phyloP scores from a whole-genome alignment of 2,113 vertebrate species.

The Rutilus rutilus region DNA sequence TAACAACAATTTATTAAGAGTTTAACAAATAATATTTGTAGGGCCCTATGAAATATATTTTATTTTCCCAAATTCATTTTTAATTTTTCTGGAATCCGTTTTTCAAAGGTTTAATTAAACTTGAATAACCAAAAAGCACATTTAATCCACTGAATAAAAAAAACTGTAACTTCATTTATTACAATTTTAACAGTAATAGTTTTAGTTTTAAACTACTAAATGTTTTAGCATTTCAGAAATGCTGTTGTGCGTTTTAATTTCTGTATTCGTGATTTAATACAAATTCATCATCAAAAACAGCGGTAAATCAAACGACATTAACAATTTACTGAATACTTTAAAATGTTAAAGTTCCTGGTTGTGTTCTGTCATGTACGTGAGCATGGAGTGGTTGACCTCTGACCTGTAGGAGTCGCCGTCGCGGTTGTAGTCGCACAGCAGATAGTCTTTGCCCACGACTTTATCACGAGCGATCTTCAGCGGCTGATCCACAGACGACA shows the following conservation, averaged over 20 bases:
- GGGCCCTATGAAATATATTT: background rate
- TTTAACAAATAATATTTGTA: background rate
- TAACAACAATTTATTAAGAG: background rate
- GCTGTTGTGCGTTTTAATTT: background rate
- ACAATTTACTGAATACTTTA: background rate
- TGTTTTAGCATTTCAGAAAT: background rate
- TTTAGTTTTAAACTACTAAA: too few relatives aligned
- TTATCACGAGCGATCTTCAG: conserved; percentile 97
- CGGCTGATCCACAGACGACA: conserved; percentile 98
- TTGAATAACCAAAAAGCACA: background rate
- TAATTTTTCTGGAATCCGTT: background rate
- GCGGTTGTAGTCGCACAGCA: conserved; percentile 98
- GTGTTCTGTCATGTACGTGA: background rate
- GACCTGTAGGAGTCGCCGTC: conserved; percentile 97
- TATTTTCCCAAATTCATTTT: background rate
- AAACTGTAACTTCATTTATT: too few relatives aligned
- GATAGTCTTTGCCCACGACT: conserved; percentile 96
- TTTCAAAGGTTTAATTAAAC: background rate
- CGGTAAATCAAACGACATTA: too few relatives aligned
- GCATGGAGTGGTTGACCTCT: too few relatives aligned
- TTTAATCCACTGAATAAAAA: background rate
- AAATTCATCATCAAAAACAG: background rate
- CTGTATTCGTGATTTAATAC: background rate
- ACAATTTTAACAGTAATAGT: background rate
- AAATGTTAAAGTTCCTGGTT: background rate